Conservation (phyloP, 2,113 vertebrate species). For the Holacanthus passer region DNA sequence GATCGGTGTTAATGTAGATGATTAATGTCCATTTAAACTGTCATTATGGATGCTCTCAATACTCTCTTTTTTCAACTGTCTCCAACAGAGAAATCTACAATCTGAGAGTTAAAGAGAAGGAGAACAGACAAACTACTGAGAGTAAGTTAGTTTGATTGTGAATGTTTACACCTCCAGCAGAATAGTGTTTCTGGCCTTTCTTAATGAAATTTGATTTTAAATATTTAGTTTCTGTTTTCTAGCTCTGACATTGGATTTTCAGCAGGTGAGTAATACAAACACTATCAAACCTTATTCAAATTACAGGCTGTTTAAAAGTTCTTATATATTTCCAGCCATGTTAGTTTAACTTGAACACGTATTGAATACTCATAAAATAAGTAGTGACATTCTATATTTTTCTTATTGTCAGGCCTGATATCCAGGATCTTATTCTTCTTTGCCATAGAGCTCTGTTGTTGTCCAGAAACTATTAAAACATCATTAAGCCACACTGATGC, state of each 20-base stretch:
- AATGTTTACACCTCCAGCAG: neutral
- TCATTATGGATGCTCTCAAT: neutral
- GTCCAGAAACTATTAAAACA: neutral
- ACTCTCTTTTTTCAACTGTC: neutral
- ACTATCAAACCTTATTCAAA: neutral
- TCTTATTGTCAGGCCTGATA: neutral
- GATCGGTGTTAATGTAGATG: neutral
- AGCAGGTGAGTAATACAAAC: conserved; percentile 1
- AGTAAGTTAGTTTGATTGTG: conserved; percentile 34
- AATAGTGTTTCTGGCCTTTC: neutral
- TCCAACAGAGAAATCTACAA: neutral
- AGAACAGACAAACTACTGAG: conserved; percentile 34
- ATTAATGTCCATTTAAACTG: accelerated
- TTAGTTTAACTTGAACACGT: neutral
- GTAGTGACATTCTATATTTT: neutral
- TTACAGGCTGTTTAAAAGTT: neutral
- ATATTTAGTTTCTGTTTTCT: neutral
- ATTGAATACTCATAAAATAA: neutral
- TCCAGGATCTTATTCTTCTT: neutral
- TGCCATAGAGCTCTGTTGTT: neutral
- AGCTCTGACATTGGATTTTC: neutral
- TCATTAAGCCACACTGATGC: neutral
- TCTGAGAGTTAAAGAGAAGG: conserved; percentile 8
- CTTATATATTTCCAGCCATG: no score
- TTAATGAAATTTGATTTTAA: neutral